phyloP scores from a whole-genome alignment of 2,888 invertebrate genomes.

The Platycheirus rosarum region DNA sequence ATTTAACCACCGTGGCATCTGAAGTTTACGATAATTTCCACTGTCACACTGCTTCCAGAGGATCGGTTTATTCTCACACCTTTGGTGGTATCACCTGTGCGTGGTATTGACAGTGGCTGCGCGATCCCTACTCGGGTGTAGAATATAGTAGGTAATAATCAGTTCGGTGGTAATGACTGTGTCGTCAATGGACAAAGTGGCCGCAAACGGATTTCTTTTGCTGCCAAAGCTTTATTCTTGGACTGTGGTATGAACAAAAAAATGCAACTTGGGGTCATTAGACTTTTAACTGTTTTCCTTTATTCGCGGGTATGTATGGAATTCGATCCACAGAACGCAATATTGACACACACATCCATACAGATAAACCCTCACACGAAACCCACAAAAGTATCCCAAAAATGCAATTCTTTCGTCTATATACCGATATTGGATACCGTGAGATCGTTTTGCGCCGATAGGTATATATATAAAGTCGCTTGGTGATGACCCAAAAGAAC shows the following conservation, averaged over 20 bases:
- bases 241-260: conserved; percentile 11
- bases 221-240: conserved; percentile 16
- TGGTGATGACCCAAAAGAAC: conserved; percentile 62
- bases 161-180: conserved; percentile 61
- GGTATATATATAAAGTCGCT: conserved; percentile 8
- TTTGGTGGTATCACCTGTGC: conserved; percentile 52
- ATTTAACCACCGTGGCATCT: conserved; percentile 32
- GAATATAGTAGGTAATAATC: conserved; percentile 43
- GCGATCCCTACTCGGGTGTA: background rate
- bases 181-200: conserved; percentile 64
- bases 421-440: conserved; percentile 54
- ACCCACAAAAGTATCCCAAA: conserved; percentile 28
- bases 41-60: conserved; percentile 14
- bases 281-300: conserved; percentile 35
- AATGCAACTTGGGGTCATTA: conserved; percentile 22
- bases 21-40: conserved; percentile 70
- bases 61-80: conserved; percentile 65
- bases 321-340: conserved; percentile 32
- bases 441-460: conserved; percentile 50
- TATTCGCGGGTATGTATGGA: conserved; percentile 20
- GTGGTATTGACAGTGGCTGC: conserved; percentile 28
- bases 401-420: conserved; percentile 38
- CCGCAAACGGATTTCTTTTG: conserved; percentile 48
- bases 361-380: conserved; percentile 18
- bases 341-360: conserved; percentile 7